phyloP scores from a whole-genome alignment of 2,797 vertebrate genomes.

The Thamnophis elegans region DNA sequence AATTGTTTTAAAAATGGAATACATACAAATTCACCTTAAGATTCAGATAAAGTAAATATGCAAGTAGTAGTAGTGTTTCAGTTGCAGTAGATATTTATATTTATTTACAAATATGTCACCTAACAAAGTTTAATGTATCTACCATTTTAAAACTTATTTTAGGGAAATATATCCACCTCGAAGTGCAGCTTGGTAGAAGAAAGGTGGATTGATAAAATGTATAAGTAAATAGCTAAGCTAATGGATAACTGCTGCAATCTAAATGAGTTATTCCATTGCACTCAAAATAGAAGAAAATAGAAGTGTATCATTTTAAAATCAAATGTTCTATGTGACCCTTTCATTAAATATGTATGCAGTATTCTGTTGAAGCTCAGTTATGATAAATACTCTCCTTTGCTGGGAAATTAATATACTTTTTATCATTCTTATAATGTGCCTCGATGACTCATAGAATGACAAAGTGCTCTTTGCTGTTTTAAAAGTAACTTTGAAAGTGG shows the following conservation, averaged over 20 bases:
- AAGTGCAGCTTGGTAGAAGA: background rate
- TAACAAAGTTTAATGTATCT: background rate
- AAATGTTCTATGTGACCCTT: background rate
- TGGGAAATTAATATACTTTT: slow-evolving; percentile 1
- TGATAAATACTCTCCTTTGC: background rate
- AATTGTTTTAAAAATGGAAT: background rate
- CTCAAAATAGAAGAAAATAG: background rate
- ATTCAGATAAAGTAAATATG: background rate
- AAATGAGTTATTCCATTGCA: background rate
- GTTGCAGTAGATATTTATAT: background rate
- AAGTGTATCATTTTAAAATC: background rate
- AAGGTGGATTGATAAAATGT: background rate
- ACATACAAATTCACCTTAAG: background rate
- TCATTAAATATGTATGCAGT: background rate
- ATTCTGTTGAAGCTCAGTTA: background rate
- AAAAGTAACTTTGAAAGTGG: background rate
- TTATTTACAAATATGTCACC: background rate
- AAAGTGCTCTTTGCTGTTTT: background rate
- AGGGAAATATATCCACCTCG: background rate
- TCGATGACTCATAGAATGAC: background rate
- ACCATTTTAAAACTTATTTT: background rate
- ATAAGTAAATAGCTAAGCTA: background rate
- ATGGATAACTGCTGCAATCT: background rate
- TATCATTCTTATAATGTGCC: background rate
- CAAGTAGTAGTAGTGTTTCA: background rate